Conservation (phyloP, 1,140 invertebrate genomes). For the Zaprionus taronus region DNA sequence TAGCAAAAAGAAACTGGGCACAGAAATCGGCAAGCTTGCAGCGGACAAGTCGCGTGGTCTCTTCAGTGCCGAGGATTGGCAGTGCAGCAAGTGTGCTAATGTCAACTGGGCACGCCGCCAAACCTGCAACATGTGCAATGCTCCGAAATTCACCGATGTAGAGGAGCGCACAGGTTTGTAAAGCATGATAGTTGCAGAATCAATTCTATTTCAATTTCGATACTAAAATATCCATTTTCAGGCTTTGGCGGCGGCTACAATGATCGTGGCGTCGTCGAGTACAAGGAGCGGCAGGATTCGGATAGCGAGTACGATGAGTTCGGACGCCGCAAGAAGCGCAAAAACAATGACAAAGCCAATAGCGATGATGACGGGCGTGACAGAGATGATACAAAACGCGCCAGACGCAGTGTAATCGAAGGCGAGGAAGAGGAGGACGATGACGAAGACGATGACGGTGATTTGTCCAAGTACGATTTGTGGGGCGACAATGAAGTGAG, state of each 20-base stretch:
- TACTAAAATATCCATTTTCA: constrained; percentile 9
- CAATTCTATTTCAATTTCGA: neutral
- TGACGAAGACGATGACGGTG: constrained; percentile 89
- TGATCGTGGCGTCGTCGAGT: constrained; percentile 96
- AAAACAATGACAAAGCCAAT: constrained; percentile 75
- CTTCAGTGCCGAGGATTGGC: constrained; percentile 99
- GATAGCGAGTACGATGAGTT: constrained; percentile 98
- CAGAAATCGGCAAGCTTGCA: constrained; percentile 98
- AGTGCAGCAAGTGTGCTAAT: constrained; percentile 99
- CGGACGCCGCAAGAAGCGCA: constrained; percentile 93
- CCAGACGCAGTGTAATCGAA: constrained; percentile 77
- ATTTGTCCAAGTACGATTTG: constrained; percentile 93
- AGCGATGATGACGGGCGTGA: constrained; percentile 53
- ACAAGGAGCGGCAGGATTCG: constrained; percentile 93
- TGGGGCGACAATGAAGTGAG: constrained; percentile 87
- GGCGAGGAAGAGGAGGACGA: constrained; percentile 85
- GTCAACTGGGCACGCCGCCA: constrained; percentile 99
- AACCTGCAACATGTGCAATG: constrained; percentile 99
- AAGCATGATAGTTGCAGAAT: neutral
- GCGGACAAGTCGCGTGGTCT: constrained; percentile 99
- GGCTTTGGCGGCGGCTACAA: constrained; percentile 96
- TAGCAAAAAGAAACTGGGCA: constrained; percentile 94
- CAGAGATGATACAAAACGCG: constrained; percentile 81
- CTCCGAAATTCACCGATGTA: constrained; percentile 97
- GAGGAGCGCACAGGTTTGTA: constrained; percentile 88